Percentiles rank a stretch among this genome's conserved stretches.
Evolutionary conservation across 1,140 invertebrate species (phyloP).

Genomic region (Mactra quadrangularis): DNA sequence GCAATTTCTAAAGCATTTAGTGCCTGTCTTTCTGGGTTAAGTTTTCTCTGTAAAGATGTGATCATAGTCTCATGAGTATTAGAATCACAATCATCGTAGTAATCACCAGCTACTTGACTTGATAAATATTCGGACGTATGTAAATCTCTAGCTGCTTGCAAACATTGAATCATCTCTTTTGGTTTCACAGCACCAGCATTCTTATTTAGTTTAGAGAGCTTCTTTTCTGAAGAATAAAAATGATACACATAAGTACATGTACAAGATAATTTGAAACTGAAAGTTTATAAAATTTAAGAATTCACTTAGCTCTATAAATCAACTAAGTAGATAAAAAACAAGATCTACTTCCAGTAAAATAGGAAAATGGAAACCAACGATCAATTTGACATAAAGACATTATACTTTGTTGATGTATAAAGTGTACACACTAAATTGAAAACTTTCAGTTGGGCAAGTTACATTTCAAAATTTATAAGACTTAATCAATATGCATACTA

Average conservation of each 20-base stretch:
- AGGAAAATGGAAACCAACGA: too few species aligned
- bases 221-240: constrained; percentile 49
- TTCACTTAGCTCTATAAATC: too few species aligned
- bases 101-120: background rate
- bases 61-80: constrained; percentile 28
- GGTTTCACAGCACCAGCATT: constrained; percentile 7
- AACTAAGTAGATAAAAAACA: too few species aligned
- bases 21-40: constrained; percentile 51
- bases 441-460: too few species aligned
- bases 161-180: constrained; percentile 36
- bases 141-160: constrained; percentile 23
- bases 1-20: constrained; percentile 36
- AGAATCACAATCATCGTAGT: background rate
- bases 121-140: constrained; percentile 15
- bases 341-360: too few species aligned
- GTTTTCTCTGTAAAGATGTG: constrained; percentile 32
- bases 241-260: background rate
- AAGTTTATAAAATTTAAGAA: too few species aligned
- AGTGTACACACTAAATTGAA: too few species aligned
- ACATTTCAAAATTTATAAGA: too few species aligned
- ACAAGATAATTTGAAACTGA: too few species aligned
- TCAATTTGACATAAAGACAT: too few species aligned
- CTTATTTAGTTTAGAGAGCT: constrained; percentile 22
- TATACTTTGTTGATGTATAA: too few species aligned
- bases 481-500: too few species aligned